These are phyloP conservation scores for Nasonia giraulti DNA, from an alignment of 1,140 invertebrate species.

Conservation along the genomic window DNA sequence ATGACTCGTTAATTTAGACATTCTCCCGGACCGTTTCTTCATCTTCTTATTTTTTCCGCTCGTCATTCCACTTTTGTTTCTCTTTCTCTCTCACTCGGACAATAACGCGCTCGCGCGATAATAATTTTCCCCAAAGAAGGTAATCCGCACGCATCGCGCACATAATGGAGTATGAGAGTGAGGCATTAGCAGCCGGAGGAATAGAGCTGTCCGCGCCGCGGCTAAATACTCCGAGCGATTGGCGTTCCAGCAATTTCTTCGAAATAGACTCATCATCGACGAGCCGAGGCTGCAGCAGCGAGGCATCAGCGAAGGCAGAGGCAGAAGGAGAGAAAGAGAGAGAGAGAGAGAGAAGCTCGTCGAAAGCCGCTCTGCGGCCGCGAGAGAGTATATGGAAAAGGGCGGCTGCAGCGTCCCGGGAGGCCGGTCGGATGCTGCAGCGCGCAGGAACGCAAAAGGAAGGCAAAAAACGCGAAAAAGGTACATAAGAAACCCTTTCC, in stretches of 20 bases:
- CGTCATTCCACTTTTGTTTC: background rate
- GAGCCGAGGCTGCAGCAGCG: constrained; percentile 36
- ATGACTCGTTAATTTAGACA: constrained; percentile 53
- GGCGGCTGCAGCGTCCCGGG: constrained; percentile 44
- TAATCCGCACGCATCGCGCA: background rate
- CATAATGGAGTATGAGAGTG: background rate
- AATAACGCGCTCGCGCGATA: background rate
- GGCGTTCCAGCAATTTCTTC: constrained; percentile 56
- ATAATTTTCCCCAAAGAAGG: background rate
- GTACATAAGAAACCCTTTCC: constrained; percentile 47
- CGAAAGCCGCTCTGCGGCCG: too few relatives aligned
- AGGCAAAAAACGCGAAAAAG: constrained; percentile 43
- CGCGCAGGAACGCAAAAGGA: constrained; percentile 30
- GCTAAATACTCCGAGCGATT: constrained; percentile 41
- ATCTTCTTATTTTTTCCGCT: background rate
- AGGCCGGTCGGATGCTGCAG: constrained; percentile 35
- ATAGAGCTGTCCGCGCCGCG: constrained; percentile 47
- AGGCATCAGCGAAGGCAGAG: constrained; percentile 41
- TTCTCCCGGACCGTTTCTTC: constrained; percentile 43
- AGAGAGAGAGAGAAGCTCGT: constrained; percentile 22
- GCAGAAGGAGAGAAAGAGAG: constrained; percentile 11
- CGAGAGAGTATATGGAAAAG: constrained; percentile 47
- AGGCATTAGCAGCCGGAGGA: constrained; percentile 1
- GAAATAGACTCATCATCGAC: constrained; percentile 63
- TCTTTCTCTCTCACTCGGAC: background rate